Evolutionary conservation across 2,113 vertebrate species (phyloP).

Genomic region (Eurypyga helias): DNA sequence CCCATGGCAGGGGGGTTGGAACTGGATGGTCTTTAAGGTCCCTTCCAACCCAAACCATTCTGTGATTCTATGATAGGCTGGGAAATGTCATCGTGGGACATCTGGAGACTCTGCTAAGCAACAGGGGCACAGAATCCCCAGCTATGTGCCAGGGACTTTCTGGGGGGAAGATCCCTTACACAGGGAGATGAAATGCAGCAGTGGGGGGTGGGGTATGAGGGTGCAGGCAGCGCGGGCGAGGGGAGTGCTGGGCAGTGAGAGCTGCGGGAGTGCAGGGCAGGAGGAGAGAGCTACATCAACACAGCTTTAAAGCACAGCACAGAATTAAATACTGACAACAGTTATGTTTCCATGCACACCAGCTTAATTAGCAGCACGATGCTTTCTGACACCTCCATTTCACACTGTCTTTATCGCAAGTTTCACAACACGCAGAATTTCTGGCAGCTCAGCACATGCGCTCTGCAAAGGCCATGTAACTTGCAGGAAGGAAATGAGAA

Average conservation of each 20-base stretch:
- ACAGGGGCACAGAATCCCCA: not conserved
- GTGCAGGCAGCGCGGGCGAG: not conserved
- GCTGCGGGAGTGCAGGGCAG: not conserved
- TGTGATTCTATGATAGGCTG: not conserved
- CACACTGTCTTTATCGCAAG: slow-evolving; percentile 28
- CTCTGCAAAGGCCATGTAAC: not conserved
- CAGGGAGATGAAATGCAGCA: not conserved
- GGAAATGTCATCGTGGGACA: not conserved
- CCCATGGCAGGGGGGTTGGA: no score
- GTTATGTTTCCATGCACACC: not conserved
- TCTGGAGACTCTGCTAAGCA: not conserved
- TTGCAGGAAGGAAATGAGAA: not conserved
- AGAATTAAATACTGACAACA: slow-evolving; percentile 42
- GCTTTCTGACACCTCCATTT: slow-evolving; percentile 65
- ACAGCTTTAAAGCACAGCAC: not conserved
- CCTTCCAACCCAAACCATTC: no score
- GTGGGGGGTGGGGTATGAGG: not conserved
- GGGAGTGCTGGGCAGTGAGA: not conserved
- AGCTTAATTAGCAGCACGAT: slow-evolving; percentile 44
- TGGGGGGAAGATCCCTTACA: not conserved
- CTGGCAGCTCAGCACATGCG: slow-evolving; percentile 16
- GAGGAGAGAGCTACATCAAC: not conserved
- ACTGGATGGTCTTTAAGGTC: no score
- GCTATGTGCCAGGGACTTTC: not conserved
- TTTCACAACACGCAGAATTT: not conserved